Conservation (phyloP, 1,140 invertebrate genomes). For the Doryteuthis pealeii region DNA sequence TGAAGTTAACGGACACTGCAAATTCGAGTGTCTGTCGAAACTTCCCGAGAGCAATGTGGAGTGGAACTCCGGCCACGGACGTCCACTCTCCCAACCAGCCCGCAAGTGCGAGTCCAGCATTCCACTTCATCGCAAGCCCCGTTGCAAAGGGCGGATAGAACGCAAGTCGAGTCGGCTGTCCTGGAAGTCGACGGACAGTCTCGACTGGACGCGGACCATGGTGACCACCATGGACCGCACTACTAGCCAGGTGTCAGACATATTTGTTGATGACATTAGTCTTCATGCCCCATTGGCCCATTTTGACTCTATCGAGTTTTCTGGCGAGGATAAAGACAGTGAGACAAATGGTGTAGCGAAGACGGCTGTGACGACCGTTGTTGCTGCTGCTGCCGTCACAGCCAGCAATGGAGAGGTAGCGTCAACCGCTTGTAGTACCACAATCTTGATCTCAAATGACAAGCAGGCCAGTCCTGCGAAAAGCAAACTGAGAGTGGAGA, state of each 20-base stretch:
- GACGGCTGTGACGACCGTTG: background rate
- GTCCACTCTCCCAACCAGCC: background rate
- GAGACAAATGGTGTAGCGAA: background rate
- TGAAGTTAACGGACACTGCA: background rate
- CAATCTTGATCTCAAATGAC: background rate
- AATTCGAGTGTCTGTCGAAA: background rate
- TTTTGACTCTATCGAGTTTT: conserved; percentile 44
- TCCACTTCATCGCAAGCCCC: background rate
- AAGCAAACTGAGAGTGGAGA: background rate
- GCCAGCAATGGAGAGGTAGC: background rate
- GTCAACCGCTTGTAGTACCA: background rate
- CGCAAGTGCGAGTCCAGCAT: background rate
- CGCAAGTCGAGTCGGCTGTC: conserved; percentile 24
- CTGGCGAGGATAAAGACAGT: conserved; percentile 10
- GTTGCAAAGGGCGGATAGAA: background rate
- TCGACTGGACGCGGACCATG: conserved; percentile 36
- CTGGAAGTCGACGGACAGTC: conserved; percentile 42
- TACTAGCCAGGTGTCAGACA: conserved; percentile 35
- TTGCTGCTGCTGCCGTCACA: background rate
- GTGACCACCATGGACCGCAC: conserved; percentile 35
- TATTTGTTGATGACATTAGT: conserved; percentile 38
- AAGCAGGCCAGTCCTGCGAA: background rate
- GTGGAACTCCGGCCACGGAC: background rate
- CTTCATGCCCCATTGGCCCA: conserved; percentile 38
- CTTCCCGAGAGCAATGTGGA: conserved; percentile 9